Base-by-base conservation (phyloP, 2,797 vertebrate genomes). In the Choloepus didactylus region DNA sequence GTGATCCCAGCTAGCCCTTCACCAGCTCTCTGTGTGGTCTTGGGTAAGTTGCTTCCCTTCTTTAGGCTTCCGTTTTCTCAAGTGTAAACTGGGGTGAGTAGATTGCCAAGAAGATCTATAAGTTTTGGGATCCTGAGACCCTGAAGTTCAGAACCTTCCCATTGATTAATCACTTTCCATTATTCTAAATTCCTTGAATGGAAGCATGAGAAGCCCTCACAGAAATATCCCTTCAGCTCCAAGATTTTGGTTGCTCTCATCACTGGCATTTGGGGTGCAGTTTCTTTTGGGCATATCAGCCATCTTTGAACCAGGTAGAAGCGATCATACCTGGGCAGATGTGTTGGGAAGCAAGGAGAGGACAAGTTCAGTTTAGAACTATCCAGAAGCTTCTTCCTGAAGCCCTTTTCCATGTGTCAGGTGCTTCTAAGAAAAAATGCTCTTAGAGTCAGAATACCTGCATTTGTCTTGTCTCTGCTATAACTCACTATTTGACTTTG, bases 371-470 rank as follows among this genome's bases (percentile, higher is more conserved):
- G 25, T 76, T 76, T 90, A 66, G 70, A 85, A 85, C 15, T 64
- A 70, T 81, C 38, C 16, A 66, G 88, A 92, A 90, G 25, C 21
- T 95, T 92, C 62, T 15, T 95, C 62, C 7, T 60, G 38, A 31
- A 29, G 6, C 29, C 54, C 27, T 46, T 89, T 82, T 69, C 38
- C 23, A 31, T 31, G 38, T 75, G 38, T 12, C 72, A 77, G 72
- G 44, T 31, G 60, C 25, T 79, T 85, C 62, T 82, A 87, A 87
- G 70, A 46, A 87, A 92, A 94, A 84, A n/a, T 56, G 21, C 44
- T 59, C 49, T 51, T 62, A 64, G 51, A 87, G 23, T 6, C 31
- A 66, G 54, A 87, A 75, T 59, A 46, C 11, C 25, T 27, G 6
- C 29, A 7, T 84, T 76, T 64, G 25, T 41, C 35, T 51, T 60